phyloP scores from a whole-genome alignment of 2,888 invertebrate genomes.

The Xylocampa areola region DNA sequence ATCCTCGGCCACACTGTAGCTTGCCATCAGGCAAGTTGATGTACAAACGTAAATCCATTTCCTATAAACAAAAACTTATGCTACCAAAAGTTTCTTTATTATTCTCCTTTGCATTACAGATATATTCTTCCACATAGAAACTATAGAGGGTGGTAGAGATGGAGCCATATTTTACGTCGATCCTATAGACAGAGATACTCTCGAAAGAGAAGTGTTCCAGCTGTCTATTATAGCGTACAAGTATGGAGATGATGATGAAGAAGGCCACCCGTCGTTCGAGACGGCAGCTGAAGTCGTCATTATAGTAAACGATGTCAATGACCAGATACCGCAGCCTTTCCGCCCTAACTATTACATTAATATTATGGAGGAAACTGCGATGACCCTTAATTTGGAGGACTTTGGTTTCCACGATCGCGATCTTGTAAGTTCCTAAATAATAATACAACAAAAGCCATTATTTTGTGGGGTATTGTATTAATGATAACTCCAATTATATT shows the following conservation, averaged over 20 bases:
- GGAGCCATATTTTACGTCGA: constrained; percentile 77
- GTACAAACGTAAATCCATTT: too few relatives aligned
- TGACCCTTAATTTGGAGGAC: constrained; percentile 82
- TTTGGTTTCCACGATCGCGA: constrained; percentile 89
- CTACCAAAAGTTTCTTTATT: too few relatives aligned
- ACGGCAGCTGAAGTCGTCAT: constrained; percentile 78
- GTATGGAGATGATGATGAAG: constrained; percentile 65
- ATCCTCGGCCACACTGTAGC: too few relatives aligned
- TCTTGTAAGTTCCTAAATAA: constrained; percentile 75
- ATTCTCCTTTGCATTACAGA: constrained; percentile 67
- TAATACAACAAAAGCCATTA: neutral
- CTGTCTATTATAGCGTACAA: constrained; percentile 86
- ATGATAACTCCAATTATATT: too few relatives aligned
- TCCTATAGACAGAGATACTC: constrained; percentile 83
- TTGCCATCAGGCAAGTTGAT: too few relatives aligned
- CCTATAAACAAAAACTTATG: too few relatives aligned
- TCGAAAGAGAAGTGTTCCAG: constrained; percentile 83
- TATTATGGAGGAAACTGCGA: constrained; percentile 88
- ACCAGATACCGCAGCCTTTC: constrained; percentile 90
- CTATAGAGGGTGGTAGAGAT: constrained; percentile 69
- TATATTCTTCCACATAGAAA: constrained; percentile 76
- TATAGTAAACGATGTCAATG: constrained; percentile 90
- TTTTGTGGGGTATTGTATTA: neutral
- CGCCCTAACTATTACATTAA: constrained; percentile 70
- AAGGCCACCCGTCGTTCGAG: constrained; percentile 59